These are phyloP conservation scores for Musca domestica DNA, from an alignment of 1,140 invertebrate genomes.

Conservation along the genomic window DNA sequence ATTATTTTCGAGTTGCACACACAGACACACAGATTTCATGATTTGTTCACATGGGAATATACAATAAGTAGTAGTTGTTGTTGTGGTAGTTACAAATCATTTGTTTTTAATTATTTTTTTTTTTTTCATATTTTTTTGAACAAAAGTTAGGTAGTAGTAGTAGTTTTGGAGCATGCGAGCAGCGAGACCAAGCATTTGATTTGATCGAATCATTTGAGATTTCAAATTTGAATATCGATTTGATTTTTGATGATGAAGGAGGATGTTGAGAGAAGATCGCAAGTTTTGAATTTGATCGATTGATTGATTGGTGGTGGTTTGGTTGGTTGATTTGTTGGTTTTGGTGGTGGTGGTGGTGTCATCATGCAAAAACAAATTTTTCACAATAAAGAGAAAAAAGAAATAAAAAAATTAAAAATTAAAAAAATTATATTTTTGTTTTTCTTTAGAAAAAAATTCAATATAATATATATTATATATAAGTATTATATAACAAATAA, in stretches of 20 bases:
- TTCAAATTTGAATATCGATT: background rate
- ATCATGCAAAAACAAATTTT: constrained; percentile 18
- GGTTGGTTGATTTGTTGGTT: background rate
- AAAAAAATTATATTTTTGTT: background rate
- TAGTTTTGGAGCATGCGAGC: constrained; percentile 4
- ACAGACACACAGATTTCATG: too few relatives aligned
- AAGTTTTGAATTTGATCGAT: background rate
- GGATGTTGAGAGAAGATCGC: background rate
- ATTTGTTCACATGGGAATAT: too few relatives aligned
- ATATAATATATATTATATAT: too few relatives aligned
- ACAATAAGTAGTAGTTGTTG: too few relatives aligned
- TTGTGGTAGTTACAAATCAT: too few relatives aligned
- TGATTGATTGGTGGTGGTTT: background rate
- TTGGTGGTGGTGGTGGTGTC: constrained; percentile 2
- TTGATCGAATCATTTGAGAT: too few relatives aligned
- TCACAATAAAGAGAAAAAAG: background rate
- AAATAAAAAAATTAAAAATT: constrained; percentile 11
- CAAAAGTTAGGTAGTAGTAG: too few relatives aligned
- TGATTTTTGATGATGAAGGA: background rate
- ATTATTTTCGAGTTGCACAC: too few relatives aligned
- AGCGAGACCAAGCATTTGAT: constrained; percentile 11
- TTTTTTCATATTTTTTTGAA: too few relatives aligned
- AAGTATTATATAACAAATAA: too few relatives aligned
- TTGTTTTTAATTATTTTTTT: too few relatives aligned
- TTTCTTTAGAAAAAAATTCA: too few relatives aligned